A percentile compares a stretch with the other conserved stretches of the same genome.
Conservation (phyloP, 2,797 vertebrate genomes). For the Otus scops region DNA sequence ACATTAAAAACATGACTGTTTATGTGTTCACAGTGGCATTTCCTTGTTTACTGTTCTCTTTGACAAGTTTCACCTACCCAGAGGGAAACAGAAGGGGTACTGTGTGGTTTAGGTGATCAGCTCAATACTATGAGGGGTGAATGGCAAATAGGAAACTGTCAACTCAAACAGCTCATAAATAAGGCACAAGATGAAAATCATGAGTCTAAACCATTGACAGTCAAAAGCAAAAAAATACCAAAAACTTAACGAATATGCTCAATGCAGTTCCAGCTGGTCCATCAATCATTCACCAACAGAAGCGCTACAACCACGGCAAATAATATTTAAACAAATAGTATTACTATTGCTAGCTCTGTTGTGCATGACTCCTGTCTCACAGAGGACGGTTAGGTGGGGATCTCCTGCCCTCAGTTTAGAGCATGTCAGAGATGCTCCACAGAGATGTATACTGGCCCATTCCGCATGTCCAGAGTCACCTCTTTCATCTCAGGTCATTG, state of each 20-base stretch:
- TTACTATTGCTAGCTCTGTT: background rate
- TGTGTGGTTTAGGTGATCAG: constrained; percentile 42
- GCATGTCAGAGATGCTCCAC: background rate
- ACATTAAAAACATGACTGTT: background rate
- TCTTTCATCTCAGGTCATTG: background rate
- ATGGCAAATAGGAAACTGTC: constrained; percentile 9
- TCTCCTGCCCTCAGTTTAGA: background rate
- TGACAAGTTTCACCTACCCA: constrained; percentile 4
- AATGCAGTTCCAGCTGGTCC: constrained; percentile 6
- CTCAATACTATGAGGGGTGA: background rate
- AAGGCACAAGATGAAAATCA: constrained; percentile 29
- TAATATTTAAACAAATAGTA: background rate
- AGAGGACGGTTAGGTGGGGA: background rate
- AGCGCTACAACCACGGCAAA: background rate
- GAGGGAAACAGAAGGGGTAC: constrained; percentile 9
- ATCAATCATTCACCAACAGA: constrained; percentile 16
- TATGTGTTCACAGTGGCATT: background rate
- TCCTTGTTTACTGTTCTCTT: constrained; percentile 46
- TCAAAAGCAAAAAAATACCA: constrained; percentile 16
- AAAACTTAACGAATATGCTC: background rate
- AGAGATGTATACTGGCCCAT: background rate
- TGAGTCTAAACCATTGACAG: constrained; percentile 8
- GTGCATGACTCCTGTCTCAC: background rate
- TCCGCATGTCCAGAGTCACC: background rate
- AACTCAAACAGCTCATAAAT: constrained; percentile 54